Evolutionary conservation across 2,797 vertebrate species (phyloP), one percentile per base, ranked within the genome.

Genomic region (Labeo calbasu): DNA sequence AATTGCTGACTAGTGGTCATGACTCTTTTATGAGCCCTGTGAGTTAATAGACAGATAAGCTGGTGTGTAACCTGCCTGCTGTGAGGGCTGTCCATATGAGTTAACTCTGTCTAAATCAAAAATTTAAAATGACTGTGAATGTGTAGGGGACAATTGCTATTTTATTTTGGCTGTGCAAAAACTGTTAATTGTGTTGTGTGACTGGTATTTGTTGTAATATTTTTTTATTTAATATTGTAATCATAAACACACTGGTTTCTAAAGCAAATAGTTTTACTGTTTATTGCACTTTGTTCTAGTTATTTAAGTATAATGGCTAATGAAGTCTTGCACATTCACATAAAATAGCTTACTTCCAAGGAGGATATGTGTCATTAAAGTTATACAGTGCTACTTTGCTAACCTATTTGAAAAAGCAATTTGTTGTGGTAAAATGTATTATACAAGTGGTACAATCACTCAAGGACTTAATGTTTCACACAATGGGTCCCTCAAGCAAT

Each of bases 41-140:
- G 25, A 68, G 61, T 40, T 65, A 79, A 68, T 51, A 79, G 6
- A 66, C 25, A 51, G 61, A 32, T 50, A 79, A 79, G 63, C 63
- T 13, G 36, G 12, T 77, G 55, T 77, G 36, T 77, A 61, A 61
- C 28, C 1, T 50, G 46, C 77, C 61, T 79, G 77, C 77, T 68
- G 77, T 79, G 77, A 68, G 63, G 28, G 25, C 13, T 50, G 48
- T 32, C 25, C 77, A 40, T 21, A 43, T 21, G 23, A 36, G 19
- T 28, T 51, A 53, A 68, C 12, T 50, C 59, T 51, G 25, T 77
- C 32, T 43, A 43, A 59, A 77, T 61, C 21, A 11, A 61, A 77
- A 76, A 40, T 9, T 57, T 40, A 23, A 19, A 40, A 2, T 4
- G 65, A 40, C 32, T 2, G 9, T 17, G 2, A 32, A 32, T 32